Percentiles rank a stretch among this genome's conserved stretches.
These are phyloP conservation scores for Oxystoma pomonae DNA, from an alignment of 2,888 invertebrate species.

Conservation along the genomic window DNA sequence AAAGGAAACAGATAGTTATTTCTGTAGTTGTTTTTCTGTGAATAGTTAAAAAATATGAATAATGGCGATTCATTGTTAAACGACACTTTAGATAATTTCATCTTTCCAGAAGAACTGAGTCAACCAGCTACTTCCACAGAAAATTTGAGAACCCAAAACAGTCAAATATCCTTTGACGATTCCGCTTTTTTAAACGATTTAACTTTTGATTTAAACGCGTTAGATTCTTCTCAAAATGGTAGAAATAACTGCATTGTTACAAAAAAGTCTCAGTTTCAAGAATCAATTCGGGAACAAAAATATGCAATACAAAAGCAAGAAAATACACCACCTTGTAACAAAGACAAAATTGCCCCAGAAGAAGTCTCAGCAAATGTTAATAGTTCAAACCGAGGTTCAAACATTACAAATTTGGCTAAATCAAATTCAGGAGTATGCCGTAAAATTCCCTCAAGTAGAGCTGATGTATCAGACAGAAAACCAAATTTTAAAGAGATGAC, in stretches of 20 bases:
- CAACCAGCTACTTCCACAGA: constrained; percentile 4
- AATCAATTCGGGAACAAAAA: not conserved
- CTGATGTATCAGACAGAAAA: not conserved
- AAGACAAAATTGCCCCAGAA: not conserved
- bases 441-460: not conserved
- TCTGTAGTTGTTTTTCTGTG: too few relatives aligned
- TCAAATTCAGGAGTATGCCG: not conserved
- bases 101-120: constrained; percentile 25
- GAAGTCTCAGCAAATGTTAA: not conserved
- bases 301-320: not conserved
- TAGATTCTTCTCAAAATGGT: not conserved
- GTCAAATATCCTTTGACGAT: constrained; percentile 36
- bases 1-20: too few relatives aligned
- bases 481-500: not conserved
- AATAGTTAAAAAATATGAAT: constrained; percentile 16
- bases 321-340: not conserved
- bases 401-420: not conserved
- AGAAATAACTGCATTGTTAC: not conserved
- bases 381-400: not conserved
- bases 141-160: constrained; percentile 4
- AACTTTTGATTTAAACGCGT: constrained; percentile 11
- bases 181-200: constrained; percentile 31
- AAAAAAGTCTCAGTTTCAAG: not conserved
- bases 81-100: constrained; percentile 38
- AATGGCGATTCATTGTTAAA: constrained; percentile 31